phyloP scores from a whole-genome alignment of 35 echinoderm and acorn worm genomes.

The Patiria miniata region DNA sequence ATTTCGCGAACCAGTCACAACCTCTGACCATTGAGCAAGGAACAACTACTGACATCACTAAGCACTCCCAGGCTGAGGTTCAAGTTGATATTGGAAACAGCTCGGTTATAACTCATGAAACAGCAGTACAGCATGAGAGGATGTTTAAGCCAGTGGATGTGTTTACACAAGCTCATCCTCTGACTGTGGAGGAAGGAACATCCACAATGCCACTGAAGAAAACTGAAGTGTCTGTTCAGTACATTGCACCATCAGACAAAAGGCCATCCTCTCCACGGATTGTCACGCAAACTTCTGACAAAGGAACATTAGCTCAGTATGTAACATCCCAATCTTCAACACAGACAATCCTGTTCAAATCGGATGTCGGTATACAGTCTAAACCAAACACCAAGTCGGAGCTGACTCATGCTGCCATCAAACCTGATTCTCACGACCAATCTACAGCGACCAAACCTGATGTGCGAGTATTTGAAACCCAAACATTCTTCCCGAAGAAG shows the following conservation, averaged over 20 bases:
- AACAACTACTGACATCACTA: slow-evolving; percentile 23
- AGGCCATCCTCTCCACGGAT: background rate
- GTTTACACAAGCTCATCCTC: slow-evolving; percentile 37
- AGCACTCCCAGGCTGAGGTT: slow-evolving; percentile 26
- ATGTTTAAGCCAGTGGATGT: slow-evolving; percentile 6
- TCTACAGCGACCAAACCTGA: slow-evolving; percentile 32
- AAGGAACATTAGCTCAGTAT: background rate
- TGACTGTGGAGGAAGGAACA: slow-evolving; percentile 52
- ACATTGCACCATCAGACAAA: slow-evolving; percentile 17
- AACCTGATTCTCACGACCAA: slow-evolving; percentile 29
- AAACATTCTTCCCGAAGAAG: slow-evolving; percentile 9
- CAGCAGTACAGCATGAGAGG: slow-evolving; percentile 29
- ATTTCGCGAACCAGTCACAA: slow-evolving; percentile 48
- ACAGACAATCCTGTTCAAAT: background rate
- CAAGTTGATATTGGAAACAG: slow-evolving; percentile 36
- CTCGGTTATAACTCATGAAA: slow-evolving; percentile 8
- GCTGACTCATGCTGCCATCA: background rate
- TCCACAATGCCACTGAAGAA: background rate
- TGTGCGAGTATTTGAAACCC: slow-evolving; percentile 5
- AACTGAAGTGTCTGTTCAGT: slow-evolving; percentile 28
- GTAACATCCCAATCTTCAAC: background rate
- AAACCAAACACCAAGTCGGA: slow-evolving; percentile 21
- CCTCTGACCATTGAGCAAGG: slow-evolving; percentile 57
- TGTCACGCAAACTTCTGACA: background rate
- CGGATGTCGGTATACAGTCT: slow-evolving; percentile 17